These are phyloP conservation scores for Pollachius pollachius DNA, from an alignment of 2,113 vertebrate genomes.

Conservation along the genomic window DNA sequence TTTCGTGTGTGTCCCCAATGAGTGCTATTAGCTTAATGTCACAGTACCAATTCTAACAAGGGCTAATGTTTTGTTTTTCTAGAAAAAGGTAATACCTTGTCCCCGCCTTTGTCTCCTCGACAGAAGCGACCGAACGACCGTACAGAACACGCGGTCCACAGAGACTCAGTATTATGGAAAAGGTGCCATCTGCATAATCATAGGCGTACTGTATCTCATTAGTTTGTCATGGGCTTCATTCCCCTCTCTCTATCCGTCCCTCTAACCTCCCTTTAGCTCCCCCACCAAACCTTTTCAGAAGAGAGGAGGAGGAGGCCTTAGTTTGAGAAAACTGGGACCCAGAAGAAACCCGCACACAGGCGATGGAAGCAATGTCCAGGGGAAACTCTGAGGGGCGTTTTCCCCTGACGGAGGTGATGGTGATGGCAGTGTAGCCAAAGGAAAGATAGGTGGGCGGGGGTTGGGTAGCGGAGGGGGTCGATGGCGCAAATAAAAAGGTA, in stretches of 20 bases:
- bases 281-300: not conserved
- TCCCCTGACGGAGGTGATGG: not conserved
- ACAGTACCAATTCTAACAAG: too few relatives aligned
- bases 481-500: too few relatives aligned
- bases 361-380: not conserved
- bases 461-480: not conserved
- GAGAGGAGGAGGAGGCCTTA: not conserved
- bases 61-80: not conserved
- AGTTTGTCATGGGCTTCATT: not conserved
- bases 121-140: conserved; percentile 13
- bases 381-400: not conserved
- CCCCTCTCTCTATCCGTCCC: not conserved
- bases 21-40: too few relatives aligned
- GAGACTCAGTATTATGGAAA: conserved; percentile 5
- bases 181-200: conserved; percentile 6
- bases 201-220: not conserved
- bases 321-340: not conserved
- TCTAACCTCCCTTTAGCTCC: not conserved
- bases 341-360: not conserved
- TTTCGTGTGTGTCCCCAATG: too few relatives aligned
- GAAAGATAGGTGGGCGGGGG: not conserved
- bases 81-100: not conserved
- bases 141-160: conserved; percentile 29
- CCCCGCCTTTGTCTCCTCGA: not conserved
- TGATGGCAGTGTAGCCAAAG: conserved; percentile 19